Percentiles rank a stretch among this genome's conserved stretches.
phyloP scores from a whole-genome alignment of 2,888 invertebrate genomes.

The Phyllotreta striolata region DNA sequence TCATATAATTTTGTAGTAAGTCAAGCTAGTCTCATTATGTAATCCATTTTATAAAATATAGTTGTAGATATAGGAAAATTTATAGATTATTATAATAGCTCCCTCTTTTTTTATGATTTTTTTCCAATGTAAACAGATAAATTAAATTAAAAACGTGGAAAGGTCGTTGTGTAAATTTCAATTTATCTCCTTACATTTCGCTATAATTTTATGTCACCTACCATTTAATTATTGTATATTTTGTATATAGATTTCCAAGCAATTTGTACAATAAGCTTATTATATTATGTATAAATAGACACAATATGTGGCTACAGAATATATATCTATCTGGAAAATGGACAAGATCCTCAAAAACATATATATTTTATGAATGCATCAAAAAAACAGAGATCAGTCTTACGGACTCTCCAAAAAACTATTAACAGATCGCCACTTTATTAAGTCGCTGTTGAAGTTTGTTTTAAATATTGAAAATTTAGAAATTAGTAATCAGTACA shows the following conservation, averaged over 20 bases:
- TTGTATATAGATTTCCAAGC: conserved; percentile 38
- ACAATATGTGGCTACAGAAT: conserved; percentile 35
- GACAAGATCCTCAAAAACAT: conserved; percentile 28
- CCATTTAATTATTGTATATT: conserved; percentile 27
- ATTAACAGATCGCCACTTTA: conserved; percentile 8
- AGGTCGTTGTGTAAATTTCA: neutral
- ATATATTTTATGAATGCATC: conserved; percentile 23
- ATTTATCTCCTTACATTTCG: conserved; percentile 19
- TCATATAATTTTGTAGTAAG: conserved; percentile 15
- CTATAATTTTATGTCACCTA: conserved; percentile 5
- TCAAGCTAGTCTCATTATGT: conserved; percentile 39
- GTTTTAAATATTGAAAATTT: conserved; percentile 27
- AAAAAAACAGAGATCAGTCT: conserved; percentile 33
- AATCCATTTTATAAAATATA: conserved; percentile 23
- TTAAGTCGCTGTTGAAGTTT: conserved; percentile 8
- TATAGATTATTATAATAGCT: conserved; percentile 15
- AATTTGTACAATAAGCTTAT: conserved; percentile 41
- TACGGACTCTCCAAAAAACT: conserved; percentile 34
- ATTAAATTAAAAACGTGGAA: conserved; percentile 7
- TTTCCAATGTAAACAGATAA: conserved; percentile 15
- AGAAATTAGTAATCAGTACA: conserved; percentile 15
- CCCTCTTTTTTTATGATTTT: conserved; percentile 15
- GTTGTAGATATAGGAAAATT: conserved; percentile 10
- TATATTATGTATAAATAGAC: conserved; percentile 32
- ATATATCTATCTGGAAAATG: conserved; percentile 36